Percentiles rank a stretch among this genome's conserved stretches.
Evolutionary conservation across 1,140 invertebrate species (phyloP).

Genomic region (Musca vetustissima): DNA sequence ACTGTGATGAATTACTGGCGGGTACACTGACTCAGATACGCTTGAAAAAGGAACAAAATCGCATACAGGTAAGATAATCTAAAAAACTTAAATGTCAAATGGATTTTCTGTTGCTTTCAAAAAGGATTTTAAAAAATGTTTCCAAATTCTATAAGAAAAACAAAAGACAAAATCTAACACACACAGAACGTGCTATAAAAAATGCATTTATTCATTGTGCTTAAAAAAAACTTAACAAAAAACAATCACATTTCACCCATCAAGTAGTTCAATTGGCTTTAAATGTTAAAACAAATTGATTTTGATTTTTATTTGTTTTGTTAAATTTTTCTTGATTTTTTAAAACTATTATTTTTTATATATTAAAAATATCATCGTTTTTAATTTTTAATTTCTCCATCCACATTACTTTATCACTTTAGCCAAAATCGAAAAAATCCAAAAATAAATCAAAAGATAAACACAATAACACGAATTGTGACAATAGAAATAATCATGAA

Average conservation of each 20-base stretch:
- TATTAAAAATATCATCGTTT: not conserved
- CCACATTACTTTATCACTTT: slow-evolving; percentile 9
- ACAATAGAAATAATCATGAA: slow-evolving; percentile 51
- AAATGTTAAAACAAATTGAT: not conserved
- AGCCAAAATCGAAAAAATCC: slow-evolving; percentile 20
- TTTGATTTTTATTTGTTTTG: not conserved
- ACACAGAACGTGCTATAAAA: not conserved
- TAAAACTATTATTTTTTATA: no score
- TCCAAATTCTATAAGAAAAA: not conserved
- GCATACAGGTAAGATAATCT: slow-evolving; percentile 56
- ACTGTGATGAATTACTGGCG: slow-evolving; percentile 84
- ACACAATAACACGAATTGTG: slow-evolving; percentile 43
- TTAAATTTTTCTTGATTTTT: not conserved
- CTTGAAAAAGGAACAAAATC: slow-evolving; percentile 70
- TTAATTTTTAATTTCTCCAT: not conserved
- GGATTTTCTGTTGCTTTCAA: not conserved
- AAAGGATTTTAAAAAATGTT: not conserved
- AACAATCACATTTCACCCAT: not conserved
- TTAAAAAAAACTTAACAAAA: not conserved
- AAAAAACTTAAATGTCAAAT: no score
- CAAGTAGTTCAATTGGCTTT: not conserved
- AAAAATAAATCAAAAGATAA: slow-evolving; percentile 53
- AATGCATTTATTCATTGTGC: not conserved
- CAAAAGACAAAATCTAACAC: slow-evolving; percentile 2
- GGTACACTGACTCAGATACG: slow-evolving; percentile 80